Conservation (phyloP, 2,797 vertebrate species). For the Cichlasoma orientale region DNA sequence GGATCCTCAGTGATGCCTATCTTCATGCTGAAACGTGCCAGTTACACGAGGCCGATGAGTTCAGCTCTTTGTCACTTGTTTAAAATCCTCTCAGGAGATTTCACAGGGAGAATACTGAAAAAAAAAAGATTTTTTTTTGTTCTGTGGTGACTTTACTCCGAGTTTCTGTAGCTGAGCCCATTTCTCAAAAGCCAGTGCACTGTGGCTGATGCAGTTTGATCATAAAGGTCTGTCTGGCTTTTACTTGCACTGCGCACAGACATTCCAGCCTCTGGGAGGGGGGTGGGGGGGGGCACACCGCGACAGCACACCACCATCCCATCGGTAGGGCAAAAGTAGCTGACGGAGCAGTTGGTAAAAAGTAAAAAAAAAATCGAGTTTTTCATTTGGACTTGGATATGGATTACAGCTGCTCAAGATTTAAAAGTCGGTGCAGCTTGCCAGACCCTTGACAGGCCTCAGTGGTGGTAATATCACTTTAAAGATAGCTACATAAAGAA, state of each 20-base stretch:
- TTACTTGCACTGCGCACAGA: constrained; percentile 48
- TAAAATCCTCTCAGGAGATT: constrained; percentile 35
- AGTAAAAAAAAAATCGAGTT: constrained; percentile 20
- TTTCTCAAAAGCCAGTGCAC: constrained; percentile 56
- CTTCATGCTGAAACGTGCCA: background rate
- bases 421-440: constrained; percentile 30
- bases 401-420: constrained; percentile 26
- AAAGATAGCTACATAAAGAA: constrained; percentile 46
- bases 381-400: constrained; percentile 40
- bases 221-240: constrained; percentile 64
- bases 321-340: constrained; percentile 31
- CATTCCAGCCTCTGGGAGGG: constrained; percentile 41
- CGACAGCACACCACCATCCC: constrained; percentile 35
- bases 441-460: constrained; percentile 41
- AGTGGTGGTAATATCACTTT: constrained; percentile 33
- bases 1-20: constrained; percentile 3
- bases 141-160: constrained; percentile 22
- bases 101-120: constrained; percentile 25
- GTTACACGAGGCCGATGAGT: background rate
- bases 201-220: constrained; percentile 57
- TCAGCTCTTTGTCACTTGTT: constrained; percentile 13
- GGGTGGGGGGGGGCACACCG: background rate
- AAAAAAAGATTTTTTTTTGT: constrained; percentile 21
- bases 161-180: constrained; percentile 45
- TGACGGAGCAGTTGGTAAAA: constrained; percentile 40